These are phyloP conservation scores for Cinclus mexicanus DNA, from an alignment of 2,113 vertebrate genomes.

Conservation along the genomic window DNA sequence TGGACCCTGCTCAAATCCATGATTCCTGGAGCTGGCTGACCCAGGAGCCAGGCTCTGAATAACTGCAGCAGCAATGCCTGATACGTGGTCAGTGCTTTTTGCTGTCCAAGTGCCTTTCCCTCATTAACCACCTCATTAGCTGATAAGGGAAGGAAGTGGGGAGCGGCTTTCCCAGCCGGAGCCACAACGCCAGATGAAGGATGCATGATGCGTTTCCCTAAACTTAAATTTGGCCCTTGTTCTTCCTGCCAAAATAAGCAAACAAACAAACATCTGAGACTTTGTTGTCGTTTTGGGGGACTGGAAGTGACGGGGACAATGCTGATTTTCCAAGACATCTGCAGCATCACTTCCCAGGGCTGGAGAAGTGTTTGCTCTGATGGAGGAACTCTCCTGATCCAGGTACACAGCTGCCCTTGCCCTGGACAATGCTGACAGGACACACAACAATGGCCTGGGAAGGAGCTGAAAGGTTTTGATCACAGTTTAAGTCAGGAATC, in stretches of 20 bases:
- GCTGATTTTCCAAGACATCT: neutral
- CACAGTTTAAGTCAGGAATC: neutral
- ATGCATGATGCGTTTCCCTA: neutral
- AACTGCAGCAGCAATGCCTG: neutral
- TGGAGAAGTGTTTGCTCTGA: fast-evolving
- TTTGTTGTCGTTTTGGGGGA: neutral
- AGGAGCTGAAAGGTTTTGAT: neutral
- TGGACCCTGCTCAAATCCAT: fast-evolving
- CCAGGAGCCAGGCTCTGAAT: neutral
- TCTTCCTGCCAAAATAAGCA: slow-evolving; percentile 35
- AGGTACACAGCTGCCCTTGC: neutral
- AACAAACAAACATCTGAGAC: neutral
- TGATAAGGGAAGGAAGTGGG: neutral
- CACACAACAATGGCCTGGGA: neutral
- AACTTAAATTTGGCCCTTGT: neutral
- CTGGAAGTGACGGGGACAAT: neutral
- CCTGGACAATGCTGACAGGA: neutral
- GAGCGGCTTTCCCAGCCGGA: neutral
- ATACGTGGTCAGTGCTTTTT: fast-evolving
- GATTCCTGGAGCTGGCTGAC: neutral
- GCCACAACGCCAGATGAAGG: neutral
- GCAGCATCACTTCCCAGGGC: neutral
- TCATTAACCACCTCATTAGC: neutral
- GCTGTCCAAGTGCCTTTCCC: neutral
- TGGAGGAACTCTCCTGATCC: neutral